A percentile compares a stretch with the other conserved stretches of the same genome.
Conservation (phyloP, 92 coral and sea anemone genomes). For the Actinostola sp. region DNA sequence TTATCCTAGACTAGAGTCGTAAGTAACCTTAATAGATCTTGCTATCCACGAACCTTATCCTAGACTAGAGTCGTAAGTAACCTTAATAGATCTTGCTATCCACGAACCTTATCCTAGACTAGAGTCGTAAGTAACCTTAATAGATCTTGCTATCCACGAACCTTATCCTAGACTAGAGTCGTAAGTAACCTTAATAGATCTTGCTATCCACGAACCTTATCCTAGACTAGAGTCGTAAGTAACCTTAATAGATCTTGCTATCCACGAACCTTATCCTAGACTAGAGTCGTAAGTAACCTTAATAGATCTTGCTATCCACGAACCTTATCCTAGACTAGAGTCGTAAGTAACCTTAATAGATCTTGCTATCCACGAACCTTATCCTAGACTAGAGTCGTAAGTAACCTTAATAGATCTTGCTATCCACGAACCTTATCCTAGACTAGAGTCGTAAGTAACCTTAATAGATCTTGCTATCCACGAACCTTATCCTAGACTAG, state of each 20-base stretch:
- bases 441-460: too few relatives aligned
- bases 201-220: conserved; percentile 58
- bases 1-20: too few relatives aligned
- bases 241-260: conserved; percentile 48
- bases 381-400: too few relatives aligned
- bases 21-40: too few relatives aligned
- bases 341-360: conserved; percentile 49
- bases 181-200: conserved; percentile 43
- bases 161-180: too few relatives aligned
- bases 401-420: conserved; percentile 50
- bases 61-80: too few relatives aligned
- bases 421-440: conserved; percentile 62
- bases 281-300: too few relatives aligned
- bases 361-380: conserved; percentile 57
- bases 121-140: too few relatives aligned
- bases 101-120: background rate
- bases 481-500: conserved; percentile 74
- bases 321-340: conserved; percentile 80
- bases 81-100: background rate
- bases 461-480: conserved; percentile 51
- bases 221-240: too few relatives aligned
- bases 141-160: conserved; percentile 45
- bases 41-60: background rate
- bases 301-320: conserved; percentile 44
- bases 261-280: conserved; percentile 65